Conservation (phyloP, 1,140 invertebrate species). For the Branchinecta lindahli region DNA sequence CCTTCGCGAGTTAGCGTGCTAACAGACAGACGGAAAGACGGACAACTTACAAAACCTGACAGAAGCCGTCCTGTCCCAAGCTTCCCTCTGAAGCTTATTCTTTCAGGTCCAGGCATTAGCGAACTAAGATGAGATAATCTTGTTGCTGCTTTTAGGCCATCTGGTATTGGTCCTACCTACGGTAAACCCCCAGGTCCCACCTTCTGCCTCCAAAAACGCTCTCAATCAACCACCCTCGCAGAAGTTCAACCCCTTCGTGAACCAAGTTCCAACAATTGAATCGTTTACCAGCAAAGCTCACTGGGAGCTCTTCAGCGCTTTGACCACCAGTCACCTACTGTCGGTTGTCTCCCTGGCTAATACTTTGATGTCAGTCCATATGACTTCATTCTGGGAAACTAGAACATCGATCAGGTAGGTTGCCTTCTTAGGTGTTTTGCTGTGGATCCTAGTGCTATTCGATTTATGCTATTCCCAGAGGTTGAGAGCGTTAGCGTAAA, state of each 20-base stretch:
- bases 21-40: too few relatives aligned
- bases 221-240: slow-evolving; percentile 10
- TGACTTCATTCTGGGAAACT: slow-evolving; percentile 54
- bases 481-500: too few relatives aligned
- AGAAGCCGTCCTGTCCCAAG: too few relatives aligned
- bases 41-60: too few relatives aligned
- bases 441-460: too few relatives aligned
- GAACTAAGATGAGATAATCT: too few relatives aligned
- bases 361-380: slow-evolving; percentile 96
- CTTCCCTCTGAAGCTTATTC: too few relatives aligned
- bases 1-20: too few relatives aligned
- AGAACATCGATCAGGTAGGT: not conserved
- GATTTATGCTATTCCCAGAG: too few relatives aligned
- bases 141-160: slow-evolving; percentile 39
- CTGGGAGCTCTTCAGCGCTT: slow-evolving; percentile 85
- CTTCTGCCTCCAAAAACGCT: slow-evolving; percentile 14
- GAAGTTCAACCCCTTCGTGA: slow-evolving; percentile 7
- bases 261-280: slow-evolving; percentile 11
- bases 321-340: slow-evolving; percentile 89
- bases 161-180: slow-evolving; percentile 87
- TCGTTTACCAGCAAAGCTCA: slow-evolving; percentile 66
- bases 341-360: slow-evolving; percentile 87
- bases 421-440: not conserved
- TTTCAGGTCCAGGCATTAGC: too few relatives aligned
- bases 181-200: slow-evolving; percentile 39